These are phyloP conservation scores for Synanceia verrucosa DNA, from an alignment of 2,797 vertebrate species.

Conservation along the genomic window DNA sequence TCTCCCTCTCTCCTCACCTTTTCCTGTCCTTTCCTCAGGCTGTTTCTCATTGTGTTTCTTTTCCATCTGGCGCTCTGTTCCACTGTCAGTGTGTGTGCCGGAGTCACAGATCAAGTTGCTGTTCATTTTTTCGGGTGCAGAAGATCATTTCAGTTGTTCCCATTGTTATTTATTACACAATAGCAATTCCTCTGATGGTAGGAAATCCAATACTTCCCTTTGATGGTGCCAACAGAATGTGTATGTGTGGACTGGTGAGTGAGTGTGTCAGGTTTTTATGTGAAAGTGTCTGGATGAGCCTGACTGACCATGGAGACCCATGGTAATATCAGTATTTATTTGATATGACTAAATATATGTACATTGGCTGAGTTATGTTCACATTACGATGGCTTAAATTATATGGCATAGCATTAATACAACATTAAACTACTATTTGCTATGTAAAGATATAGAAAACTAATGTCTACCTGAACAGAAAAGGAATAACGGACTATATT, in stretches of 20 bases:
- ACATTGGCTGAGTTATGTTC: not conserved
- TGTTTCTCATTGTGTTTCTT: conserved; percentile 51
- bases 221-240: not conserved
- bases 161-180: conserved; percentile 38
- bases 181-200: conserved; percentile 13
- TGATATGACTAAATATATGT: no score
- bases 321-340: not conserved
- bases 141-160: conserved; percentile 29
- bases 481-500: no score
- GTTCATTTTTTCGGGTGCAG: conserved; percentile 34
- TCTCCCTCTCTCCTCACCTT: conserved; percentile 37
- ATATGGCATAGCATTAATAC: no score
- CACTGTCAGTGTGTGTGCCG: conserved; percentile 3
- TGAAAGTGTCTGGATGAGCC: not conserved
- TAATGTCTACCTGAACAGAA: no score
- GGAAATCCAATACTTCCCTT: conserved; percentile 22
- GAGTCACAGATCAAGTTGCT: conserved; percentile 45
- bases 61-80: conserved; percentile 59
- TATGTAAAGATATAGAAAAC: no score
- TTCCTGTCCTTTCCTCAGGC: conserved; percentile 40
- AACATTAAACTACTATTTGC: no score
- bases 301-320: not conserved
- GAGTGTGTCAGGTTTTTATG: no score
- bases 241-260: conserved; percentile 4
- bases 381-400: no score